Conservation (phyloP, 2,113 vertebrate species). For the Danio rerio region DNA sequence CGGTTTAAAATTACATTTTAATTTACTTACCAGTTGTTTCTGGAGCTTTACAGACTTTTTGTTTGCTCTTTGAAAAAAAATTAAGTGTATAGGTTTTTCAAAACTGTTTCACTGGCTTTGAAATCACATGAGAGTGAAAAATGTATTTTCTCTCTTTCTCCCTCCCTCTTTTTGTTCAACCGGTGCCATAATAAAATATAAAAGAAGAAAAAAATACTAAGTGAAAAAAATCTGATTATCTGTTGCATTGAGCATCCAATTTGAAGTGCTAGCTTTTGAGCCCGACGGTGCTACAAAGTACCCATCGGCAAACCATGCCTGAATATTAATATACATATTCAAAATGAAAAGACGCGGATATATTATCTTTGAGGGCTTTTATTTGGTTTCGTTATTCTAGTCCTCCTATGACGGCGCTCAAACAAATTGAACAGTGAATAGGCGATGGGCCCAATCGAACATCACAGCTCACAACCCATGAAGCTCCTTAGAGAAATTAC, state of each 20-base stretch:
- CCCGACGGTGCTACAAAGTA: neutral
- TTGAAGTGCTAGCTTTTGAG: neutral
- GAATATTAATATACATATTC: constrained; percentile 16
- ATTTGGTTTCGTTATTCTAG: constrained; percentile 23
- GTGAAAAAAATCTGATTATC: neutral
- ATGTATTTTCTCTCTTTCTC: no score
- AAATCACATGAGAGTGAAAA: no score
- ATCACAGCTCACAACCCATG: constrained; percentile 26
- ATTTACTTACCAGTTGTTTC: no score
- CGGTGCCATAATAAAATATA: no score
- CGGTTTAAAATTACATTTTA: no score
- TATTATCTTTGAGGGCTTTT: constrained; percentile 12
- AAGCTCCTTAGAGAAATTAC: constrained; percentile 40
- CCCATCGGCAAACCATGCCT: neutral
- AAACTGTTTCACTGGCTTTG: no score
- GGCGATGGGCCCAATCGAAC: constrained; percentile 28
- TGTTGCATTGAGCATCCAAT: constrained; percentile 1
- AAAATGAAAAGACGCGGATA: neutral
- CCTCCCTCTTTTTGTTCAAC: no score
- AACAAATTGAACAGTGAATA: constrained; percentile 24
- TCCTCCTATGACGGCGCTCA: constrained; percentile 3
- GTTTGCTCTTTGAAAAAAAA: no score
- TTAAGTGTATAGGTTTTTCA: no score
- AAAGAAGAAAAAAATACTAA: neutral
- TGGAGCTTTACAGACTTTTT: no score